Base-by-base conservation (phyloP, 2,888 invertebrate species). In the Rhagophthalmus giganteus region DNA sequence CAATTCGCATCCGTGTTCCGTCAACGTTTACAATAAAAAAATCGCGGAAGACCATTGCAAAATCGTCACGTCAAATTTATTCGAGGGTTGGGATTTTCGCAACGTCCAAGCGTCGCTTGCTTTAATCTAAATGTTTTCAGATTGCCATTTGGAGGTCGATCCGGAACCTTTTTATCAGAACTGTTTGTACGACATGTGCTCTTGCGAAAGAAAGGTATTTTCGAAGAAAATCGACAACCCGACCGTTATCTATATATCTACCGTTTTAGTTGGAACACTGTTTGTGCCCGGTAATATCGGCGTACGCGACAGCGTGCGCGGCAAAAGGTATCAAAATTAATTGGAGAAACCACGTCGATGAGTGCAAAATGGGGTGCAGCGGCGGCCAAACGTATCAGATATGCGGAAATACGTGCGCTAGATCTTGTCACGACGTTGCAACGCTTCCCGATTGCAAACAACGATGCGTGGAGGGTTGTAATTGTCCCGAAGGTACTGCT, bases 161-260 rank as follows among this genome's bases (percentile, higher is more conserved):
- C 88, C 89, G 2, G 83, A 86, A 50, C 78, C 83, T 1, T 93
- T 81, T 75, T 88, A 90, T 73, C 83, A 85, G 61, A 83, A 90
- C 69, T 94, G 94, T 69, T 68, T 91, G 64, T 92, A 87, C 74
- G 94, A 94, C 71, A 82, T 93, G 78, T 95, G 94, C 71, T 85
- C 90, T 10, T 94, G 94, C 71, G 81, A 81, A 39, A 65, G 66
- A 1, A 76, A 78, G 44, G 63, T 51, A 39, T 9, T 9, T 15
- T 15, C 7, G 16, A 15, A 32, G 12, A 12, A 12, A 2, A 12
- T 12, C 11, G 32, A 10, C 27, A 27, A 27, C 7, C 9, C 2
- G 8, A 10, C 10, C 11, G 11, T 30, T 27, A 5, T 28, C 10
- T 28, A 5, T 28, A 28, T 7, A 2, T 24, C 9, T 35, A 24